Evolutionary conservation across 1,140 invertebrate species (phyloP), one percentile per base, ranked within the genome.

Genomic region (Dreissena rostriformis): DNA sequence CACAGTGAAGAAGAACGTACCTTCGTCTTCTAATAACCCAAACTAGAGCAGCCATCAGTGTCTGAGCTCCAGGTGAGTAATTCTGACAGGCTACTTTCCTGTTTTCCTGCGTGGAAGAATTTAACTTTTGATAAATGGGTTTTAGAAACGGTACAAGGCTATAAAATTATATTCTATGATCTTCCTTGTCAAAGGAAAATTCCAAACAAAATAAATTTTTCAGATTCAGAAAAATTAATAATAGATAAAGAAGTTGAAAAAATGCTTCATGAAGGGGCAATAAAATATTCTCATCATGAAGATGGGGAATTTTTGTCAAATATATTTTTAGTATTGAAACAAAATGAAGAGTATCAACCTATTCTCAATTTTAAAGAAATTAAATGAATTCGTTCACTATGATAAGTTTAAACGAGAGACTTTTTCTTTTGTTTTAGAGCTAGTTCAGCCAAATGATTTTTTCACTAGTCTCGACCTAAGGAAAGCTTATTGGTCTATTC

Each of bases 371-470:
- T n/a, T 88, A 15, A 88, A 81, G 55, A 19, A 57, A 53, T 78
- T 82, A 22, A 87, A 87, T 53, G 24, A 71, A 49, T 82, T 80
- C 74, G 77, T 86, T 19, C 17, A 65, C 51, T 85, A 87, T 72
- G 68, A 78, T 29, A 81, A 87, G 73, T 88, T 86, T 53, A 86
- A 88, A 76, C 76, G 73, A 65, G 85, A 88, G 52, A 82, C 68
- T 12, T 81, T 88, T 22, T 22, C 52, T 26, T 52, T 63, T 51
- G 72, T 76, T 63, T 29, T 86, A 11, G 53, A 66, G 8, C 19
- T 81, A 15, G 76, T 88, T 17, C 61, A 77, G 26, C 39, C 19
- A 61, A 55, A 71, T 71, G 73, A 78, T 65, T 86, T 19, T 70
- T 86, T 85, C 63, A 39, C 39, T 39, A 39, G 39, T 39, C 8